Percentiles rank a stretch among this genome's conserved stretches.
phyloP scores from a whole-genome alignment of 2,797 vertebrate species.

The Chiroxiphia lanceolata region DNA sequence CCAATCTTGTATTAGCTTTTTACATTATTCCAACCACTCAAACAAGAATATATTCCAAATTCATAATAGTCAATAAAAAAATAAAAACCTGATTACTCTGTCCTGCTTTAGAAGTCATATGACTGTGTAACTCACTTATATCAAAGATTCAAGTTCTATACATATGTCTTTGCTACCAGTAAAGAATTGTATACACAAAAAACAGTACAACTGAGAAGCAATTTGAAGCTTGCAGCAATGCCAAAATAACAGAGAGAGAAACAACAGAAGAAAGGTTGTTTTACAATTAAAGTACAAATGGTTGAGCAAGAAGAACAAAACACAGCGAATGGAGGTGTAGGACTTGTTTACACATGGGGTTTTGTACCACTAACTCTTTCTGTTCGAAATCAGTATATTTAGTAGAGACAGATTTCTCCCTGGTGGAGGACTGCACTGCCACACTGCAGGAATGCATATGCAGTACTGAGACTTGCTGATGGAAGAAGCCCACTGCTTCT shows the following conservation, averaged over 20 bases:
- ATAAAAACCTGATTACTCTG: not conserved
- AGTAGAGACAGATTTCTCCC: not conserved
- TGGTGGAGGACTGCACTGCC: not conserved
- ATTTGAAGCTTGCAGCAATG: not conserved
- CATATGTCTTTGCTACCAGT: not conserved
- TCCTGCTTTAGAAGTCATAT: not conserved
- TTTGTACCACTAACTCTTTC: not conserved
- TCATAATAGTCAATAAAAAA: not conserved
- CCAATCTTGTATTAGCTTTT: conserved; percentile 32
- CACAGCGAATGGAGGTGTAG: not conserved
- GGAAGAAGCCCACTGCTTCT: not conserved
- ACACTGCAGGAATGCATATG: not conserved
- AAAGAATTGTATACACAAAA: not conserved
- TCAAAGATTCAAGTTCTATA: not conserved
- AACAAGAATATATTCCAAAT: conserved; percentile 20
- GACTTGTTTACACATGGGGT: not conserved
- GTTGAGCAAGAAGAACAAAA: not conserved
- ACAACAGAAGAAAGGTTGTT: not conserved
- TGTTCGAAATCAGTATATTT: not conserved
- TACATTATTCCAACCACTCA: not conserved
- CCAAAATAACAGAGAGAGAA: not conserved
- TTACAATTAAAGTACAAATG: not conserved
- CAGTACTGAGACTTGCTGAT: not conserved
- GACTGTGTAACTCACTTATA: not conserved
- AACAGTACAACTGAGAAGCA: not conserved